These are phyloP conservation scores for Habropoda laboriosa DNA, from an alignment of 1,140 invertebrate species.

Conservation along the genomic window DNA sequence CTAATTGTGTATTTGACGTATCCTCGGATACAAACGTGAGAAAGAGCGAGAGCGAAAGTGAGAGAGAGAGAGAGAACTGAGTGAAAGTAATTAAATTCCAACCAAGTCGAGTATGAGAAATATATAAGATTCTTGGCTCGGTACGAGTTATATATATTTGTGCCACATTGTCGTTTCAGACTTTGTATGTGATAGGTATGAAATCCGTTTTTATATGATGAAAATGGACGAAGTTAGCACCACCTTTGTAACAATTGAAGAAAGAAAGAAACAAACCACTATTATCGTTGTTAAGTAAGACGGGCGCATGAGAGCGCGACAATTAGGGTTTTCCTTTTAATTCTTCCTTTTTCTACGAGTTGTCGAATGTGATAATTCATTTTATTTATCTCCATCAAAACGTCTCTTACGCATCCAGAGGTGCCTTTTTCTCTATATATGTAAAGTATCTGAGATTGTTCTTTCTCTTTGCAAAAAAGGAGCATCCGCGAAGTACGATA, in stretches of 20 bases:
- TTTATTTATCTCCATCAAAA: constrained; percentile 72
- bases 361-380: constrained; percentile 55
- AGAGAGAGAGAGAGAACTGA: neutral
- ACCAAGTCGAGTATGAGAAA: neutral
- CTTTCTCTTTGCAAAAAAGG: constrained; percentile 3
- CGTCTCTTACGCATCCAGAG: constrained; percentile 66
- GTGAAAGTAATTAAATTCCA: constrained; percentile 30
- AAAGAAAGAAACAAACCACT: constrained; percentile 23
- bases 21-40: neutral
- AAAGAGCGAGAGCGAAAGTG: neutral
- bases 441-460: constrained; percentile 40
- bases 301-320: constrained; percentile 72
- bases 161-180: constrained; percentile 53
- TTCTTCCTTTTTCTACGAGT: constrained; percentile 61
- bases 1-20: constrained; percentile 26
- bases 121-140: constrained; percentile 26
- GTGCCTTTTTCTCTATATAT: constrained; percentile 67
- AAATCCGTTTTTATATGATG: constrained; percentile 38
- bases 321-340: constrained; percentile 63
- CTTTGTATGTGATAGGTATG: constrained; percentile 48
- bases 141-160: constrained; percentile 44
- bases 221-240: constrained; percentile 50
- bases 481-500: constrained; percentile 12
- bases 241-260: constrained; percentile 49
- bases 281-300: constrained; percentile 68